Evolutionary conservation across 1,140 invertebrate species (phyloP), one percentile per base, ranked within the genome.

Genomic region (Bombus balteatus): DNA sequence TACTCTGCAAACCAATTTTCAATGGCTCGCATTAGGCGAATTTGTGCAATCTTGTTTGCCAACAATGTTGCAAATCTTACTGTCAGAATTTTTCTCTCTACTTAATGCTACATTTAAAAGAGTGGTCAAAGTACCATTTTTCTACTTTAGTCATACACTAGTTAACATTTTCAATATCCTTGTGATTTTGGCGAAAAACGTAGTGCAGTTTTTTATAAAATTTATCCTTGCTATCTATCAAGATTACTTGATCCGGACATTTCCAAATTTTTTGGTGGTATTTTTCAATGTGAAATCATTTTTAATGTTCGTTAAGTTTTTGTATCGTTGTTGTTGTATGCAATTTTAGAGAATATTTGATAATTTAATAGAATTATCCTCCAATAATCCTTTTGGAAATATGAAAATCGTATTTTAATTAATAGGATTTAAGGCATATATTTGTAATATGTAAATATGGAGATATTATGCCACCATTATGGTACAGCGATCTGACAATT

Each of bases 1-100:
- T 28, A 37, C 6, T 41, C 32, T 8, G 28, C 53, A 43, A 70
- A 1, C 68, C 41, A 85, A 89, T 86, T n/a, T 74, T 82, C 74
- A 77, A 79, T 65, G 71, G 37, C 12, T 66, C 15, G 41, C 41
- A 75, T 88, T 78, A 65, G 15, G 28, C 25, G 12, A 47, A 65
- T 78, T 72, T 41, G 5, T 22, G 18, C 18, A 22, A 22, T 22
- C 18, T 8, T 8, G 47, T 22, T 53, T 22, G 5, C 47, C 6
- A 53, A 53, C 18, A 22, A 53, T 43, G 43, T 43, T 4, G 43
- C 13, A 43, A 43, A 43, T 47, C 6, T 47, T 18, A 18, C 15
- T 47, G 15, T 6, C 47, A 18, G 47, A 47, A 47, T 18, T 47
- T 18, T 18, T 18, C 47, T 22, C 1, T 8, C 47, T 28, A 39